Evolutionary conservation across 2,888 invertebrate species (phyloP).

Genomic region (Melolontha melolontha): DNA sequence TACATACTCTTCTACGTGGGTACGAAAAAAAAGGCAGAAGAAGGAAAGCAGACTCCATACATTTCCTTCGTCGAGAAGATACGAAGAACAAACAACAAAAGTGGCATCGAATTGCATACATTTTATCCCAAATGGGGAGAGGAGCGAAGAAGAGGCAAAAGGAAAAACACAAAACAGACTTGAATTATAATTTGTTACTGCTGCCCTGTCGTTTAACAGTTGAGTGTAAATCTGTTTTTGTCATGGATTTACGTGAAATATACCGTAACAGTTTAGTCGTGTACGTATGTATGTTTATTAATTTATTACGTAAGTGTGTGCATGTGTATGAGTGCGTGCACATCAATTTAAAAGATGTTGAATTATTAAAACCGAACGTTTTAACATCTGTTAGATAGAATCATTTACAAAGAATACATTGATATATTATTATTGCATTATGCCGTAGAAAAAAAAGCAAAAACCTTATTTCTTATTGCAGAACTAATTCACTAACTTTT

Average conservation of each 20-base stretch:
- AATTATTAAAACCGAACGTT: slow-evolving; percentile 41
- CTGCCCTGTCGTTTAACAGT: slow-evolving; percentile 23
- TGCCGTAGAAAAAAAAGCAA: not conserved
- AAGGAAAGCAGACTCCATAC: slow-evolving; percentile 23
- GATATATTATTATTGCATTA: slow-evolving; percentile 19
- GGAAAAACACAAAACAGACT: slow-evolving; percentile 30
- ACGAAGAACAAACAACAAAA: slow-evolving; percentile 38
- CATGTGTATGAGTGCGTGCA: not conserved
- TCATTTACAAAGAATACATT: slow-evolving; percentile 24
- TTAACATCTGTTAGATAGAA: slow-evolving; percentile 39
- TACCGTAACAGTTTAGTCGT: slow-evolving; percentile 30
- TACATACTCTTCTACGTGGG: slow-evolving; percentile 3
- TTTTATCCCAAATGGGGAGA: slow-evolving; percentile 34
- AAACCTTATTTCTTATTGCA: not conserved
- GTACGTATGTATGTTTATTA: slow-evolving; percentile 3
- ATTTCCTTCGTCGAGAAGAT: slow-evolving; percentile 26
- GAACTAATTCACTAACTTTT: not conserved
- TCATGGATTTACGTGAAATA: slow-evolving; percentile 36
- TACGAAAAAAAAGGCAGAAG: slow-evolving; percentile 26
- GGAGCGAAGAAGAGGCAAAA: slow-evolving; percentile 5
- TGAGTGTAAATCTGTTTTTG: slow-evolving; percentile 33
- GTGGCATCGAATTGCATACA: slow-evolving; percentile 35
- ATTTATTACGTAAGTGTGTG: slow-evolving; percentile 20
- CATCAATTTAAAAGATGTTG: slow-evolving; percentile 35
- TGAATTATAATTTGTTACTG: slow-evolving; percentile 42